Evolutionary conservation across 2,797 vertebrate genomes (phyloP), one percentile per base, ranked within the genome.

Genomic region (Platyrinchus mystaceus): DNA sequence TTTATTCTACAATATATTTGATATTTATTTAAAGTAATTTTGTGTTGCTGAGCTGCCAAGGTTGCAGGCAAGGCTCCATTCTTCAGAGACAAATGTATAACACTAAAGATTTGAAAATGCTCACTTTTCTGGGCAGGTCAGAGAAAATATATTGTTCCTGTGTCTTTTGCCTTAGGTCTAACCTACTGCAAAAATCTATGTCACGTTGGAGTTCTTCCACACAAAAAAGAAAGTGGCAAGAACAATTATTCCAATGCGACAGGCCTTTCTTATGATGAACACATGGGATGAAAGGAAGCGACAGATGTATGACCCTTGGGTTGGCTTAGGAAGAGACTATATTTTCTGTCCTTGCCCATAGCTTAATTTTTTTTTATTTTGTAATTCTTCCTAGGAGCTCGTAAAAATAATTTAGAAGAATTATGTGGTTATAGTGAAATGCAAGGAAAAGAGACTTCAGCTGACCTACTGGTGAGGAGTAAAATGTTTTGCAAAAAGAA

Each of bases 1-100:
- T 92, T 95, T 95, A 66, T 81, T 91, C 68, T 62, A 15, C 28
- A 10, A 14, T 55, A 80, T 78, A 53, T 62, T 66, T 81, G 50
- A 43, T 90, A 90, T 71, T 89, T 96, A 87, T 91, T 96, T 88
- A 66, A 91, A 94, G 53, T 43, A n/a, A 55, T 74, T 96, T 95
- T 91, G 50, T 77, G 22, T 74, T 82, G 82, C 66, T 44, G 58
- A 32, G 58, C 62, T 91, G 49, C 52, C 70, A 90, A 78, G 52
- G 53, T 70, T 70, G 10, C 34, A 84, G 59, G 43, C 59, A 87
- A 89, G 44, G n/a, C 70, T 91, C 14, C 30, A 12, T 56, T 84
- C 80, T 91, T 92, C 60, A 70, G 70, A 91, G 63, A 63, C 26
- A 59, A 67, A 76, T 49, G 9, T 66, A 47, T 27, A 36, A 36